Evolutionary conservation across 2,797 vertebrate species (phyloP).

Genomic region (Micromesistius poutassou): DNA sequence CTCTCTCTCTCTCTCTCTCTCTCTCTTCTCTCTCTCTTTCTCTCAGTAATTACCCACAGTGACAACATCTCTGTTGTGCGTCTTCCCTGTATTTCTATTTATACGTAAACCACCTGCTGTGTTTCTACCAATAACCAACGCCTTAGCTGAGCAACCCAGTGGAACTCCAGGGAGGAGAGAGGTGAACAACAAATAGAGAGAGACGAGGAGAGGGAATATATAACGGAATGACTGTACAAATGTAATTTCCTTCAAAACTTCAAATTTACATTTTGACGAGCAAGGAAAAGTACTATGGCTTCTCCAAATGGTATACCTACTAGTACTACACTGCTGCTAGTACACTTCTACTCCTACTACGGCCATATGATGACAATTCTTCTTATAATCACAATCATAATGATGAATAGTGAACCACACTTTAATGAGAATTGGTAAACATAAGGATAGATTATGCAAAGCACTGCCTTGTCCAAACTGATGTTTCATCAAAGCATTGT

Average conservation of each 20-base stretch:
- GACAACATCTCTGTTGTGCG: constrained; percentile 28
- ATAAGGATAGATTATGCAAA: not conserved
- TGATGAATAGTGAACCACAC: not conserved
- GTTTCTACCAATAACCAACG: not conserved
- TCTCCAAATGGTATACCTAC: not conserved
- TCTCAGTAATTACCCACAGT: constrained; percentile 33
- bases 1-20: constrained; percentile 11
- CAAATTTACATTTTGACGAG: no score
- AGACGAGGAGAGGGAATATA: not conserved
- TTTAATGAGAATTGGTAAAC: not conserved
- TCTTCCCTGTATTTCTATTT: no score
- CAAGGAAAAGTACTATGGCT: no score
- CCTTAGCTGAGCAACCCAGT: not conserved
- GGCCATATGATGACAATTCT: not conserved
- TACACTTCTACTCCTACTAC: not conserved
- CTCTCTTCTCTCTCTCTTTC: not conserved
- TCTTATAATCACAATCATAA: not conserved
- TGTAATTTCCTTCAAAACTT: no score
- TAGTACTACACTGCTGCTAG: not conserved
- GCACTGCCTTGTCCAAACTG: constrained; percentile 15
- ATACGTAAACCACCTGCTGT: no score
- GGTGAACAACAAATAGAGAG: not conserved
- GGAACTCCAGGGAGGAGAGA: not conserved
- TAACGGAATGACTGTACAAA: not conserved
- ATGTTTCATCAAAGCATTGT: constrained; percentile 53